Base-by-base conservation (phyloP, 2,888 invertebrate genomes). In the Caenorhabditis panamensis region DNA sequence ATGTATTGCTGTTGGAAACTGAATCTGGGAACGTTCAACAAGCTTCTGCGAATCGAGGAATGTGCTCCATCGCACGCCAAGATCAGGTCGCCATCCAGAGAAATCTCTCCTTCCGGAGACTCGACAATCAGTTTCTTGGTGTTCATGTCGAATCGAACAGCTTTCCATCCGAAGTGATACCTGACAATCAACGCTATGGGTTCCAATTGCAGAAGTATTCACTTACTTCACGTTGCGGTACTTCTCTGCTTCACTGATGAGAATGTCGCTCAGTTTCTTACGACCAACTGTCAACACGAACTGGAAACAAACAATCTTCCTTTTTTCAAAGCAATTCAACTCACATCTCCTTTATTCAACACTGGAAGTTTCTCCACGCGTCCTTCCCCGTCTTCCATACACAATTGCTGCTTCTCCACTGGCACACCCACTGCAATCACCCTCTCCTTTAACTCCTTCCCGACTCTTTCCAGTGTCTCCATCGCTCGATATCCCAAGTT, bases 221-320 rank as follows among this genome's bases (percentile, higher is more conserved):
- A 28, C 71, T 44, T 5, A 71, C 71, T 71, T 54, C 44, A 71
- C 86, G 26, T 79, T 83, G 11, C 94, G 92, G 90, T 94, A 94
- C 76, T 94, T 94, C 91, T 96, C 96, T 0, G 96, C 95, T 86
- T 94, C 96, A 91, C 94, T 93, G 24, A 98, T 91, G 37, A 98
- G 93, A 26, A 94, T 91, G 90, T 95, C 94, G 91, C 98, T 98
- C 11, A 98, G 92, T 90, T 94, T 94, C 91, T 95, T 94, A 78
- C 98, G 93, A 61, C 95, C 95, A 20, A 98, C 95, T 0, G 97
- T 97, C 91, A 96, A 96, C 87, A 97, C 95, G 89, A 95, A 95
- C 95, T 98, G 79, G 93, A 16, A 41, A 9, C 2, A 41, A 83
- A 94, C 20, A 28, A 13, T 20, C 20, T 9, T 26, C 22, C 8